Base-by-base conservation (phyloP, 2,888 invertebrate genomes). In the Eurois occulta region DNA sequence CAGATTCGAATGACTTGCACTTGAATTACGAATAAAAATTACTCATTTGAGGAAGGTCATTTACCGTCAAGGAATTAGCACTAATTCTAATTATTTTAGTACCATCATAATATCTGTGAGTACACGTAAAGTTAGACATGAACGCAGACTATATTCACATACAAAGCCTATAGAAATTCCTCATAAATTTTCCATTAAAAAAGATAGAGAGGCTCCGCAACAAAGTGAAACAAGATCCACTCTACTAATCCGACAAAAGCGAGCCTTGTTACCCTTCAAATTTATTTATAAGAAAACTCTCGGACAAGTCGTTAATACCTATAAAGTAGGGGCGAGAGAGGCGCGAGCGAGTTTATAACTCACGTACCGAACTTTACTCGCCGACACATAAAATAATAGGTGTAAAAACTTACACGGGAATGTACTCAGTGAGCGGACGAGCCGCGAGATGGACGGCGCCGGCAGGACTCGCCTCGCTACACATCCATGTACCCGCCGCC, bases 251-350 rank as follows among this genome's bases (percentile, higher is more conserved):
- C 96, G 94, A 96, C 96, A 96, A 96, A 96, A 96, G 96, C 96
- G 96, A 96, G 96, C 95, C 96, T 96, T 96, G 96, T 96, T 96
- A 95, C 96, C 96, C 96, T 96, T 96, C 96, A 96, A 96, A 96
- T 96, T 96, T 96, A 96, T 96, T 96, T 96, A 96, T 96, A 96
- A 96, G 96, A 96, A 96, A 96, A 96, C 96, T 96, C 96, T 96
- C 95, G 96, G 96, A 96, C 96, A 96, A 96, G 96, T 96, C 96
- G 96, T 96, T 96, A 96, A 96, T 96, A 96, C 96, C 96, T 96
- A 96, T 96, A 96, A 96, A 96, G 96, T 96, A 96, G 96, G 96
- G 96, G 96, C 96, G 95, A 96, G 95, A 96, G 95, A 95, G 96
- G 95, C 96, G 95, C 96, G 95, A 94, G 95, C 95, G 96, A 96